These are phyloP conservation scores for Tenthredo amoena DNA, from an alignment of 2,888 invertebrate genomes.

Conservation along the genomic window DNA sequence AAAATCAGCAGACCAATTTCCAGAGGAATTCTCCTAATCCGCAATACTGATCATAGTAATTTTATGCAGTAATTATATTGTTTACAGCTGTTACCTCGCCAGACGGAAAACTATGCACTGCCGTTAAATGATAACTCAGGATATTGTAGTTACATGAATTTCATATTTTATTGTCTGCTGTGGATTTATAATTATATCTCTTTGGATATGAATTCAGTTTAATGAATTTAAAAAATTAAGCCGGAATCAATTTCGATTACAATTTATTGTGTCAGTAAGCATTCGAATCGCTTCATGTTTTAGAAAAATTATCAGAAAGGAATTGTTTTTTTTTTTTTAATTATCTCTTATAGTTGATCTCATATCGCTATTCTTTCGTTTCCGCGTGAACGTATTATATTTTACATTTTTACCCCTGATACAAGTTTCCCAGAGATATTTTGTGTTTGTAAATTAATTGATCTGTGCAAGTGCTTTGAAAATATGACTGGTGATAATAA, in stretches of 20 bases:
- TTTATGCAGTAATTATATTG: neutral
- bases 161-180: neutral
- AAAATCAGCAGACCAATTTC: slow-evolving; percentile 71
- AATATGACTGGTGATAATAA: neutral
- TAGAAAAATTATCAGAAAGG: neutral
- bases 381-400: neutral
- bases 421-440: neutral
- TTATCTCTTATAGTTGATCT: neutral
- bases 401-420: neutral
- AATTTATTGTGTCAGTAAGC: neutral
- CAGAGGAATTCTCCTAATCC: slow-evolving; percentile 76
- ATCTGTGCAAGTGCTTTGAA: neutral
- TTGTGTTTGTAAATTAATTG: neutral
- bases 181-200: neutral
- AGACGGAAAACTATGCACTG: slow-evolving; percentile 20
- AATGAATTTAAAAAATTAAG: neutral
- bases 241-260: neutral
- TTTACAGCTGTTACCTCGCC: slow-evolving; percentile 19
- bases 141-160: slow-evolving; percentile 12
- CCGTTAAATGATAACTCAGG: slow-evolving; percentile 23
- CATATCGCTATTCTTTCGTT: neutral
- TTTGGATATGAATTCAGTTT: neutral
- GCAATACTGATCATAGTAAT: slow-evolving; percentile 69
- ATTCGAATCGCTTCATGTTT: slow-evolving; percentile 5
- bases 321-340: neutral